A percentile compares a stretch with the other conserved stretches of the same genome.
Conservation (phyloP, 2,888 invertebrate species). For the Nezara viridula region DNA sequence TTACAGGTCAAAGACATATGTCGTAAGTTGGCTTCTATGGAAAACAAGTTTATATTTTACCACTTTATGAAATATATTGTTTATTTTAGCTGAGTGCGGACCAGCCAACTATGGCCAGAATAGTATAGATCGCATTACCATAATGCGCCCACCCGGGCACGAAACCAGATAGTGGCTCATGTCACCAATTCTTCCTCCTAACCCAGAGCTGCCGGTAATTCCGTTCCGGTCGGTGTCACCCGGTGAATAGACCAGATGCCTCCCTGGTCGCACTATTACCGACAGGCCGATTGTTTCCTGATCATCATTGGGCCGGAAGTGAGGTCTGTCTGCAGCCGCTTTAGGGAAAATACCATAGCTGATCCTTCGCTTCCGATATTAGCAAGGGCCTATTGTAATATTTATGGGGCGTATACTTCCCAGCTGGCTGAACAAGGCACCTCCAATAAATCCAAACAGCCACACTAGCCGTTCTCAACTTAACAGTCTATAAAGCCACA, state of each 20-base stretch:
- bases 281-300: constrained; percentile 27
- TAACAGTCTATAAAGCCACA: neutral
- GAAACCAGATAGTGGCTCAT: constrained; percentile 2
- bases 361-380: constrained; percentile 37
- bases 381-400: constrained; percentile 42
- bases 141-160: neutral
- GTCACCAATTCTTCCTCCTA: constrained; percentile 35
- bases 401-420: constrained; percentile 40
- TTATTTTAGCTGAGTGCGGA: neutral
- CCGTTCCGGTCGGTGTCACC: constrained; percentile 24
- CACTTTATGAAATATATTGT: neutral
- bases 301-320: constrained; percentile 34
- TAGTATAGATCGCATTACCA: constrained; percentile 19
- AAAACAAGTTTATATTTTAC: neutral
- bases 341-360: constrained; percentile 37
- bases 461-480: neutral
- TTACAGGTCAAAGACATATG: too few relatives aligned
- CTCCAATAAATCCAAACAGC: constrained; percentile 2
- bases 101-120: neutral
- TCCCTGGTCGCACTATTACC: constrained; percentile 38
- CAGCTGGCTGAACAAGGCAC: constrained; percentile 30
- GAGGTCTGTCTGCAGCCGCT: constrained; percentile 42
- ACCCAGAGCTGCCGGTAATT: constrained; percentile 37
- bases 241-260: constrained; percentile 32
- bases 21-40: too few relatives aligned